Evolutionary conservation across 2,797 vertebrate genomes (phyloP), one percentile per base, ranked within the genome.

Genomic region (Mormyrus hasselquistii): DNA sequence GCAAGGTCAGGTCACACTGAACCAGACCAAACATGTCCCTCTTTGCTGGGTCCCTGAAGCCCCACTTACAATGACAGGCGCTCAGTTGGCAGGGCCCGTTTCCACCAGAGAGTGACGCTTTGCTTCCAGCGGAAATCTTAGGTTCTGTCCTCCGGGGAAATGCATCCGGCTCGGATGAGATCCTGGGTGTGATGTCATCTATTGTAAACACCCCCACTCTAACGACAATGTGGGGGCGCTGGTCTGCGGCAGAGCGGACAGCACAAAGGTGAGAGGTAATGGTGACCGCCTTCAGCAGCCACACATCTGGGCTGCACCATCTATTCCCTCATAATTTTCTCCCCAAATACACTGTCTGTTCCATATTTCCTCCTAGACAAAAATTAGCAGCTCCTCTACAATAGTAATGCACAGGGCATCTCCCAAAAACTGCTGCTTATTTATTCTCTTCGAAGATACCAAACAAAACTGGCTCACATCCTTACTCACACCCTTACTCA

Each of bases 341-440:
- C 22, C 19, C 57, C 6, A 59, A 59, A 59, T 83, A 83, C 19
- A 83, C 52, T 9, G 87, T 55, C 16, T 19, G 10, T 50, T 49
- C 79, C 95, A 94, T 86, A 90, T 92, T 94, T 91, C 90, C 90
- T 96, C 95, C 65, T 34, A 94, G 90, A 91, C 91, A 87, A 16
- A 6, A 83, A 49, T 83, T 14, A 85, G 82, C 25, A 16, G 41
- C 47, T 52, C 22, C 82, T 50, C 38, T 41, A 76, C 14, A 7
- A 19, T 8, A 44, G 16, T 44, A 79, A 44, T 7, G 14, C 38
- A 79, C 34, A n/a, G 34, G 1, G 38, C 38, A 79, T 44, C 49
- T 53, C 25, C 25, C 10, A 53, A 50, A 52, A 85, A 4, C 25
- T 50, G 29, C 22, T 52, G 8, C 83, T 50, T 14, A 85, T 50